A percentile compares a stretch with the other conserved stretches of the same genome.
Evolutionary conservation across 64 coral and sea anemone genomes (phyloP).

Genomic region (Pocillopora damicornis): DNA sequence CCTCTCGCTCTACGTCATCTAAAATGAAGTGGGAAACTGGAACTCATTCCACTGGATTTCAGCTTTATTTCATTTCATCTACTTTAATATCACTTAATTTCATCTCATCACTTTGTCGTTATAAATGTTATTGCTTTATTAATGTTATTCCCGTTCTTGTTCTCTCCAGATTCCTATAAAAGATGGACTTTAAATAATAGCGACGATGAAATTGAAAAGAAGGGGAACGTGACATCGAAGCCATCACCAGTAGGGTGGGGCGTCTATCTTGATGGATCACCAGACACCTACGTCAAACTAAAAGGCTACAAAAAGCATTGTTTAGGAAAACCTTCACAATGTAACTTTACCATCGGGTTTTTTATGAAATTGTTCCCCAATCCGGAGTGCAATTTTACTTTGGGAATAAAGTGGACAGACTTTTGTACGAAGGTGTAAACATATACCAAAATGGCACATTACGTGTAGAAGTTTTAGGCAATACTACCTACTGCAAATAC

Average conservation of each 20-base stretch:
- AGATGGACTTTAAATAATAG: constrained; percentile 5
- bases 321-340: not conserved
- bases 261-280: constrained; percentile 1
- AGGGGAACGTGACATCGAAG: not conserved
- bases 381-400: not conserved
- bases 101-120: too few relatives aligned
- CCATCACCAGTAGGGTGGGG: not conserved
- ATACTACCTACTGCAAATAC: not conserved
- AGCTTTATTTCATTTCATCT: too few relatives aligned
- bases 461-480: not conserved
- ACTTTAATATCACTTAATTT: too few relatives aligned
- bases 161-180: not conserved
- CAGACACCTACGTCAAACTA: not conserved
- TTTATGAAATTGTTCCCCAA: not conserved
- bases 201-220: not conserved
- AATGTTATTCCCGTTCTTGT: not conserved
- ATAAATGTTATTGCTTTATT: too few relatives aligned
- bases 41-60: too few relatives aligned
- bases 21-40: too few relatives aligned
- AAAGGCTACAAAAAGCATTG: not conserved
- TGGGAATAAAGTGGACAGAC: not conserved
- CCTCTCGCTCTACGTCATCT: too few relatives aligned
- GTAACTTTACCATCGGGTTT: constrained; percentile 15
- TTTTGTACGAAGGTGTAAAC: not conserved
- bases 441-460: not conserved